A percentile compares a stretch with the other conserved stretches of the same genome.
phyloP scores from a whole-genome alignment of 2,113 vertebrate species.

The Ochotona curzoniae region DNA sequence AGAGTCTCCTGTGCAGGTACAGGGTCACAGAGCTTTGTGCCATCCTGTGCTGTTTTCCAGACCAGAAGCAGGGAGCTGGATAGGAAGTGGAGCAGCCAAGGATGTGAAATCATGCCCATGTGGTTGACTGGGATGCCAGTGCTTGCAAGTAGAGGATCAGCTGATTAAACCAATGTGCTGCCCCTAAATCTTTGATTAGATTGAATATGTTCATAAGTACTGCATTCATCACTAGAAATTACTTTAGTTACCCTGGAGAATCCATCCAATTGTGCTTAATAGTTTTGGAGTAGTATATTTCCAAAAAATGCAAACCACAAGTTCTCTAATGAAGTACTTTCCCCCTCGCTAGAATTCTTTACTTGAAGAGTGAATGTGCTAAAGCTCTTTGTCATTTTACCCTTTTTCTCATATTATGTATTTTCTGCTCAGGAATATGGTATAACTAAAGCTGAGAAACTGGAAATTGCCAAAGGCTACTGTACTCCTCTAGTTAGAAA shows the following conservation, averaged over 20 bases:
- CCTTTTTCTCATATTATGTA: conserved; percentile 48
- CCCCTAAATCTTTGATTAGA: not conserved
- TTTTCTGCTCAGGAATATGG: conserved; percentile 91
- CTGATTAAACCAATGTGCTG: no score
- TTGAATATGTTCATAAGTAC: not conserved
- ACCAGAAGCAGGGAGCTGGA: no score
- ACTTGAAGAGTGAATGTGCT: conserved; percentile 44
- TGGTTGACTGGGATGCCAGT: no score
- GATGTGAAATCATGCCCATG: no score
- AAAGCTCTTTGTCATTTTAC: conserved; percentile 1
- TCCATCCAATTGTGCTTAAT: not conserved
- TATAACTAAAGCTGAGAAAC: conserved; percentile 92
- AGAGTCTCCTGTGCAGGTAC: no score
- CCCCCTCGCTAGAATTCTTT: conserved; percentile 16
- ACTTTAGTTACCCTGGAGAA: not conserved
- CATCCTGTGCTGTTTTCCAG: no score
- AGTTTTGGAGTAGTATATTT: not conserved
- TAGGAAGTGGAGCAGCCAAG: no score
- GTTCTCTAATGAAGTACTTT: not conserved
- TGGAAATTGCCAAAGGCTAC: conserved; percentile 95
- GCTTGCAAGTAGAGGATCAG: no score
- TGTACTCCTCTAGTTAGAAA: conserved; percentile 94
- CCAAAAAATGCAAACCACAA: not conserved
- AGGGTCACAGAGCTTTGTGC: no score
- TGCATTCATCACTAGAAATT: not conserved